Base-by-base conservation (phyloP, 2,888 invertebrate genomes). In the Augiades crinisus region DNA sequence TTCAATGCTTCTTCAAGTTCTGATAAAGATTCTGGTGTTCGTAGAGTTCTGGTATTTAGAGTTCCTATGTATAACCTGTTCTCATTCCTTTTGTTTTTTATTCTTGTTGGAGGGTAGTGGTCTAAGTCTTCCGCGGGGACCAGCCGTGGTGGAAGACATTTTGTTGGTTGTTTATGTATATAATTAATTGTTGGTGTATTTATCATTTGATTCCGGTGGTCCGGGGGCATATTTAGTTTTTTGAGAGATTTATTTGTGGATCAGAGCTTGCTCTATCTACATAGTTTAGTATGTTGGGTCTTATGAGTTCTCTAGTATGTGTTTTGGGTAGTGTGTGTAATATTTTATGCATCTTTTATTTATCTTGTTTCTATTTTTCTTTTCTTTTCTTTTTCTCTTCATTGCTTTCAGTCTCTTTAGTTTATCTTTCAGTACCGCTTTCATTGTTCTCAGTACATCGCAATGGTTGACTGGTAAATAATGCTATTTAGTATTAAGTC, bases 21-120 rank as follows among this genome's bases (percentile, higher is more conserved):
- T 21, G 12, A 27, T 45, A 54, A 19, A 37, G 31, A 21, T 47
- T 58, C 22, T 22, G 22, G 22, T 40, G 54, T 58, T 53, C 58
- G 30, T 47, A 58, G 22, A 10, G 58, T 54, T 47, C 56, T 46
- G 14, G 52, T 53, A 40, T 58, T 58, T 40, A 58, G 12, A 24
- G 51, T 53, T 51, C 47, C 53, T 38, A 45, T 41, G 46, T 57
- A 30, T 24, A 54, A n/a, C n/a, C n/a, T n/a, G n/a, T n/a, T n/a
- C n/a, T n/a, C 36, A 10, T 51, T 38, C 14, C 31, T 53, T 30
- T 27, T 44, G 6, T 36, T 33, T 21, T 19, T 50, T 33, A 6
- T 55, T 50, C 17, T 43, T 38, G 46, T 53, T 55, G 44, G 55
- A 57, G 57, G 57, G 55, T 57, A 27, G 8, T 54, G 58, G 52